These are phyloP conservation scores for Bostrychus sinensis DNA, from an alignment of 2,113 vertebrate genomes.

Conservation along the genomic window DNA sequence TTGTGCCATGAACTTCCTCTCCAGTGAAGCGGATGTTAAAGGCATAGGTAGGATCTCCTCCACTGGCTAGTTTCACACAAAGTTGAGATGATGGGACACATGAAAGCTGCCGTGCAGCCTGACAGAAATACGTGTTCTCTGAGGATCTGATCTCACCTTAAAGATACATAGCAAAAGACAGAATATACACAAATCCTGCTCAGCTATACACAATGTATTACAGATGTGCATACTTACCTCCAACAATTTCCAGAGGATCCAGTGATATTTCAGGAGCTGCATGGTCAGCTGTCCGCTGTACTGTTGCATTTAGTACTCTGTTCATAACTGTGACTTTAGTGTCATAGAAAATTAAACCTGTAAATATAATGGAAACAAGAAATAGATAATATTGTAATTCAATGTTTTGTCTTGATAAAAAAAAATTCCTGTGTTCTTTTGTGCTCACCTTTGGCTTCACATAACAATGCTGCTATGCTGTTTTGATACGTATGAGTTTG, in stretches of 20 bases:
- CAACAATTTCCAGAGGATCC: slow-evolving; percentile 94
- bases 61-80: slow-evolving; percentile 94
- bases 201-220: background rate
- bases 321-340: slow-evolving; percentile 97
- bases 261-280: slow-evolving; percentile 96
- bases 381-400: background rate
- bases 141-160: slow-evolving; percentile 91
- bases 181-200: background rate
- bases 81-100: slow-evolving; percentile 94
- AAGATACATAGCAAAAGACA: background rate
- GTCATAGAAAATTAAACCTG: slow-evolving; percentile 96
- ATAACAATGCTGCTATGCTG: slow-evolving; percentile 89
- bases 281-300: slow-evolving; percentile 95
- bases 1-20: slow-evolving; percentile 97
- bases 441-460: slow-evolving; percentile 91
- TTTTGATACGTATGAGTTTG: slow-evolving; percentile 86
- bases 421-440: background rate
- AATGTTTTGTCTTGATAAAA: background rate
- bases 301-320: slow-evolving; percentile 91
- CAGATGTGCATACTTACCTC: slow-evolving; percentile 77
- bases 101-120: slow-evolving; percentile 92
- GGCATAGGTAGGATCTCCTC: slow-evolving; percentile 94
- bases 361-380: slow-evolving; percentile 3
- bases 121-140: slow-evolving; percentile 97
- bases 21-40: slow-evolving; percentile 99